Evolutionary conservation across 2,113 vertebrate species (phyloP).

Genomic region (Eurypyga helias): DNA sequence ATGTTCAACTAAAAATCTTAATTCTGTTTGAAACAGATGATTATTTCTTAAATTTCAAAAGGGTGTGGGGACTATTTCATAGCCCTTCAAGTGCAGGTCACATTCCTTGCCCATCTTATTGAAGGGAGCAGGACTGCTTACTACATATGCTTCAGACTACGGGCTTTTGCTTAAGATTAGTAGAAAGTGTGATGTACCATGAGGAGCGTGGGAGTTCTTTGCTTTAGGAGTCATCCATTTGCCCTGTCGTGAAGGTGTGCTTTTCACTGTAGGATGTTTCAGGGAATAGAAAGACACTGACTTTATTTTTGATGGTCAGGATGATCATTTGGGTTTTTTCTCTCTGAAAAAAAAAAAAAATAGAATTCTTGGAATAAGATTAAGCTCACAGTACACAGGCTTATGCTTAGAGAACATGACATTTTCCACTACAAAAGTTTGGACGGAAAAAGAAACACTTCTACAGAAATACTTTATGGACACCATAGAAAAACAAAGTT

Average conservation of each 20-base stretch:
- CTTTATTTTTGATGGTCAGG: neutral
- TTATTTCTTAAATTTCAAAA: neutral
- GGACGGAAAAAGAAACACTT: neutral
- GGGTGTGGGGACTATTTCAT: neutral
- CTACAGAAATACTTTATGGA: neutral
- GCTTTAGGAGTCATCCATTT: neutral
- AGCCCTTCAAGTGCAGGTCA: neutral
- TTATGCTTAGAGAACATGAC: neutral
- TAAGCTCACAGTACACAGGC: neutral
- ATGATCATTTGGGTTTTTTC: neutral
- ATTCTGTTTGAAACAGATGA: neutral
- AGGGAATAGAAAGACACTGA: neutral
- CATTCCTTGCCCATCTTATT: neutral
- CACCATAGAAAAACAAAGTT: neutral
- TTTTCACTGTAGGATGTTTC: neutral
- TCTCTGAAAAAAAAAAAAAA: neutral
- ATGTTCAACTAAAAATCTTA: neutral
- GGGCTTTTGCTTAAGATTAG: neutral
- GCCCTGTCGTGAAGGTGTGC: neutral
- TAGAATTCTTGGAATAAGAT: neutral
- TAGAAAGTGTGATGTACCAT: neutral
- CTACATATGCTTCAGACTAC: neutral
- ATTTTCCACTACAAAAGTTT: neutral
- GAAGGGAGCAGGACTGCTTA: neutral
- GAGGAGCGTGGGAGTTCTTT: neutral